Base-by-base conservation (phyloP, 1,140 invertebrate genomes). In the Zaprionus lachaisei region DNA sequence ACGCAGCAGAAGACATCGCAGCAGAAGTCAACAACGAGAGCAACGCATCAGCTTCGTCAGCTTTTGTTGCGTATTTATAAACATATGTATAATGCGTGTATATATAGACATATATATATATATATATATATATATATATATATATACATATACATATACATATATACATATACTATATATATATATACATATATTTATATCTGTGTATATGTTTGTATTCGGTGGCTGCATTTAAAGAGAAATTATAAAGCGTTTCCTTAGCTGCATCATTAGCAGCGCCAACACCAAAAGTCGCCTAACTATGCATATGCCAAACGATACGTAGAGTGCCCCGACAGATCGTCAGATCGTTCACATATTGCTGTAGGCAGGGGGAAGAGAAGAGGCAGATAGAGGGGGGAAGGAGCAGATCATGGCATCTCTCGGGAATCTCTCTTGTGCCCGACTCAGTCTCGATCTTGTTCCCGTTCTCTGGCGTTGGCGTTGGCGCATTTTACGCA, bases 231-330 rank as follows among this genome's bases (percentile, higher is more conserved):
- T 83, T 90, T 90, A 90, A 90, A 90, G 85, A 90, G 85, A 90
- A 90, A 90, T 90, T 90, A 90, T 90, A 90, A 90, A 90, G 85
- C 86, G 85, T 91, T 90, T 90, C 85, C 85, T 90, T 90, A 91
- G 85, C 85, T 90, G 85, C 85, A 90, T 90, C 85, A 90, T 90
- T 90, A 90, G 85, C 85, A 90, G 79, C 85, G 86, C 86, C 86
- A 90, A 90, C 85, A 90, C 85, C 85, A 90, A 91, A 90, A 91
- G 85, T 90, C 85, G 66, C 85, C 84, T 90, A 84, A 87, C 84
- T 89, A 89, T 77, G 69, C 67, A 80, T 70, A 78, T 81, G 62
- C 66, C 72, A 62, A 69, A 74, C 58, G 71, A 75, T 69, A 68
- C 60, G 67, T 47, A 47, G 70, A 72, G 60, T 63, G 55, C 60